Conservation (phyloP, 2,113 vertebrate genomes). For the Chloebia gouldiae region DNA sequence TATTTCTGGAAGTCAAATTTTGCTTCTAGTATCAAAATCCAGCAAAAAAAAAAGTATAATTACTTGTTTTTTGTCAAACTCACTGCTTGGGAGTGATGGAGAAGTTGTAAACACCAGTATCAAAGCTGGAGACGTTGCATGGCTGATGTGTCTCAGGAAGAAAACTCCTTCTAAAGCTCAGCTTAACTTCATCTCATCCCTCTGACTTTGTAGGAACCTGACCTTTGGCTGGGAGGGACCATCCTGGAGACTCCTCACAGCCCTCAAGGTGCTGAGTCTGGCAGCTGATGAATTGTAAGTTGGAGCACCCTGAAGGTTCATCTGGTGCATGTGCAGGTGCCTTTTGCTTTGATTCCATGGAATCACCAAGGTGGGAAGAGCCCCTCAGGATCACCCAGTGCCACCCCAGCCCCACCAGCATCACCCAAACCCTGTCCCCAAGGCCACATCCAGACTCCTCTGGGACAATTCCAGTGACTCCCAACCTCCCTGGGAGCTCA, state of each 20-base stretch:
- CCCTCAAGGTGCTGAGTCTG: constrained; percentile 82
- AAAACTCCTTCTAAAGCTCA: not conserved
- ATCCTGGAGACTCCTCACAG: constrained; percentile 89
- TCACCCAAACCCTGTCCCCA: not conserved
- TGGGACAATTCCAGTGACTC: not conserved
- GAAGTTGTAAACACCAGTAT: not conserved
- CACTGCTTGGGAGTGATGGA: not conserved
- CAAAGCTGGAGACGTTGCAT: not conserved
- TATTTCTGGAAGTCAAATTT: not conserved
- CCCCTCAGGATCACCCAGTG: fast-evolving
- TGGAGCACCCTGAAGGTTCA: not conserved
- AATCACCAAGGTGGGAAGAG: not conserved
- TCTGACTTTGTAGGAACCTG: constrained; percentile 78
- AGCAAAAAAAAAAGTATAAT: not conserved
- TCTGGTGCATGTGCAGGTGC: not conserved
- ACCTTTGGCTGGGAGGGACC: constrained; percentile 88
- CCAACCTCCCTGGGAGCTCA: not conserved
- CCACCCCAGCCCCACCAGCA: not conserved
- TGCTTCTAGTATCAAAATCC: not conserved
- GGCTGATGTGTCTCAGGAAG: not conserved
- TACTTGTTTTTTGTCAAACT: not conserved
- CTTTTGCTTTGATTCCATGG: not conserved
- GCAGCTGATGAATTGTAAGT: constrained; percentile 82
- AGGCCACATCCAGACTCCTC: not conserved
- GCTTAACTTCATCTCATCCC: not conserved